Percentiles rank a stretch among this genome's conserved stretches.
phyloP scores from a whole-genome alignment of 2,888 invertebrate species.

The Dicroscelio sp. region DNA sequence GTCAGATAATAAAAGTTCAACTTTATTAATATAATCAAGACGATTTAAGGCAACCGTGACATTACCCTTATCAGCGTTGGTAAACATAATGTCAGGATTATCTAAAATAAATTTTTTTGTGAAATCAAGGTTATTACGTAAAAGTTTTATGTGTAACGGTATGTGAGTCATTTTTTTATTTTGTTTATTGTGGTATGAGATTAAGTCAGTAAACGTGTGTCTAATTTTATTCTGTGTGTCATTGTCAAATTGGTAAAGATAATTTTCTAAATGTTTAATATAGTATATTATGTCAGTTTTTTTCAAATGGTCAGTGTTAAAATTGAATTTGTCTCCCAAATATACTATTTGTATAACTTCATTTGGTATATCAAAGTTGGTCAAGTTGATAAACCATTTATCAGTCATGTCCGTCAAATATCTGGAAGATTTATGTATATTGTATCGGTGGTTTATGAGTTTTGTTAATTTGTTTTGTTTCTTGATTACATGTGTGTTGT shows the following conservation, averaged over 20 bases:
- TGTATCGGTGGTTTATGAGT: background rate
- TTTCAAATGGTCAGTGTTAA: background rate
- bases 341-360: background rate
- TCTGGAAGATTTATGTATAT: background rate
- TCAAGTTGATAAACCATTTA: no score
- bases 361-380: background rate
- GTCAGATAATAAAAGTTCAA: background rate
- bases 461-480: background rate
- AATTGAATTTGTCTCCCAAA: conserved; percentile 17
- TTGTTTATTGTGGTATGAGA: background rate
- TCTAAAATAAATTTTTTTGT: no score
- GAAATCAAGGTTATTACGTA: background rate
- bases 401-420: background rate
- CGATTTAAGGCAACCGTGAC: background rate
- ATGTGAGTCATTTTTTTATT: conserved; percentile 5
- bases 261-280: conserved; percentile 7
- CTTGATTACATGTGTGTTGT: background rate
- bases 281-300: background rate
- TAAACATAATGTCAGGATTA: conserved; percentile 12
- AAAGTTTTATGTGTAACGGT: background rate
- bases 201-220: background rate
- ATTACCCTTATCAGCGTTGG: no score
- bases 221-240: background rate
- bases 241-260: no score
- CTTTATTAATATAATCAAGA: background rate